Conservation (phyloP, 1,140 invertebrate genomes). For the Meloidogyne chitwoodi region DNA sequence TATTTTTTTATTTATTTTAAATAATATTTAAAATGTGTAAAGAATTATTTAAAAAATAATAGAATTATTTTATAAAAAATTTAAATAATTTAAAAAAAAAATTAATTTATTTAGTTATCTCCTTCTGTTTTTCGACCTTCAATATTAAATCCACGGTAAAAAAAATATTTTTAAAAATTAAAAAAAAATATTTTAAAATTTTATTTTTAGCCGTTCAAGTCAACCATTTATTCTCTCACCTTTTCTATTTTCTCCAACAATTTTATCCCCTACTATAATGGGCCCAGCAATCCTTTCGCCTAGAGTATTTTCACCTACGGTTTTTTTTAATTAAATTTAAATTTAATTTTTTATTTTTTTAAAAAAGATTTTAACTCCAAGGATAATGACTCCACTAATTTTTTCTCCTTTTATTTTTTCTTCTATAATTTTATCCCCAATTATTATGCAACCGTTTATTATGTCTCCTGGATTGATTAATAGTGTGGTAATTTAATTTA, state of each 20-base stretch:
- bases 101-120: slow-evolving; percentile 10
- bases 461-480: slow-evolving; percentile 33
- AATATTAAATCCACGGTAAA: slow-evolving; percentile 3
- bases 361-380: slow-evolving; percentile 34
- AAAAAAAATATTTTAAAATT: not conserved
- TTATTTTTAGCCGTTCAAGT: not conserved
- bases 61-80: not conserved
- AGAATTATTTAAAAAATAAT: too few relatives aligned
- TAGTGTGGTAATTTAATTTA: not conserved
- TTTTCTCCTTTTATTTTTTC: slow-evolving; percentile 48
- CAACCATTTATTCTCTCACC: slow-evolving; percentile 37
- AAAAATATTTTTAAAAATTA: not conserved
- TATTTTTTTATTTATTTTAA: not conserved
- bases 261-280: slow-evolving; percentile 26
- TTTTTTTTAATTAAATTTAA: not conserved
- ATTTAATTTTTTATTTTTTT: slow-evolving; percentile 11
- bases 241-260: slow-evolving; percentile 38
- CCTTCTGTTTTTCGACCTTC: slow-evolving; percentile 7
- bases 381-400: slow-evolving; percentile 39
- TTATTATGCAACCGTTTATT: slow-evolving; percentile 23
- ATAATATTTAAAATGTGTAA: too few relatives aligned
- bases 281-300: slow-evolving; percentile 26
- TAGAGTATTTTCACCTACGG: slow-evolving; percentile 20
- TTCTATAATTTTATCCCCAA: slow-evolving; percentile 35
- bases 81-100: not conserved